These are phyloP conservation scores for Agrotis segetum DNA, from an alignment of 2,888 invertebrate species.

Conservation along the genomic window DNA sequence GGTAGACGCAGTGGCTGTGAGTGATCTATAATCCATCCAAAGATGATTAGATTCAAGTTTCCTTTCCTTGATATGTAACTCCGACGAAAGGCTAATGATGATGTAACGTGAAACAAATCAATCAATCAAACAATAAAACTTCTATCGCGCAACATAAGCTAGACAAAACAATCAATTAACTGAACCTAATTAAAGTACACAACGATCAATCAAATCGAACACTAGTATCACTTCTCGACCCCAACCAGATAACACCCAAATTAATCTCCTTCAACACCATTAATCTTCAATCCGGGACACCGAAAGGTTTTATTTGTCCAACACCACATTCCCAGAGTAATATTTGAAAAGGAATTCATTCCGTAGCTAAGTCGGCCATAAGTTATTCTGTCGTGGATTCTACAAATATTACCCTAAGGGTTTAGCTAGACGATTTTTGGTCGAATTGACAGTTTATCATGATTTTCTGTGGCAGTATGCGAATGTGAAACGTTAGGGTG, in stretches of 20 bases:
- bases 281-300: conserved; percentile 63
- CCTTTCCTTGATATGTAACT: neutral
- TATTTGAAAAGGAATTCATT: conserved; percentile 69
- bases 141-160: conserved; percentile 16
- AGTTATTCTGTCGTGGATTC: conserved; percentile 64
- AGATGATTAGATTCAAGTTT: neutral
- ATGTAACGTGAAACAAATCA: conserved; percentile 18
- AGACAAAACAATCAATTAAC: conserved; percentile 40
- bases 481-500: conserved; percentile 13
- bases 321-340: conserved; percentile 64
- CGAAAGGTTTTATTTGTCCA: conserved; percentile 68
- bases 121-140: conserved; percentile 21
- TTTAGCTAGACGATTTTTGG: conserved; percentile 56
- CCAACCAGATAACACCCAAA: conserved; percentile 55
- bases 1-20: too few relatives aligned
- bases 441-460: conserved; percentile 56
- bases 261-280: conserved; percentile 63
- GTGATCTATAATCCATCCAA: too few relatives aligned
- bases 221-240: conserved; percentile 52
- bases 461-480: conserved; percentile 30
- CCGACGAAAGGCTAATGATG: conserved; percentile 9
- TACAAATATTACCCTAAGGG: conserved; percentile 68
- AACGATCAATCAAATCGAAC: conserved; percentile 51
- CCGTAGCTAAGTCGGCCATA: conserved; percentile 65
- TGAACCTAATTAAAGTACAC: conserved; percentile 44